Base-by-base conservation (phyloP, 1,140 invertebrate genomes). In the Magallana ariakensis region DNA sequence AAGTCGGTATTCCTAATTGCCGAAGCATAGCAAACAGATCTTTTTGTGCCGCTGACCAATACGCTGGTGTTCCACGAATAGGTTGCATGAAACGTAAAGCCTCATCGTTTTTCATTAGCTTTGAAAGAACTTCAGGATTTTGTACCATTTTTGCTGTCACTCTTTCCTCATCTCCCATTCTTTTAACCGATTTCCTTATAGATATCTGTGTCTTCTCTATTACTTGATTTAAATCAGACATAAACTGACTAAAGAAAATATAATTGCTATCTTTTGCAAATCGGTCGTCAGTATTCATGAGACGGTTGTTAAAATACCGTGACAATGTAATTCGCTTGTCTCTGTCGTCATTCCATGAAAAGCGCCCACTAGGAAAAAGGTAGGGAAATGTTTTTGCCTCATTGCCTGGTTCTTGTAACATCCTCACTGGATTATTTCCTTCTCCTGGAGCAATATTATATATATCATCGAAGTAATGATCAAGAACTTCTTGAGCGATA, bases 401-500 rank as follows among this genome's bases (percentile, higher is more conserved):
- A 58, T 70, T 80, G 3, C 83, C 83, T 62, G 57, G 54, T 82
- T 87, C 83, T 54, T 86, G 56, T 55, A 86, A 55, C 22, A 86
- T 33, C n/a, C 60, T 81, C 10, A 86, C 33, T 56, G 85, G 85
- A 58, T 82, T 86, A 6, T 82, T 86, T 13, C 57, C 57, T 83
- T 86, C 85, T 54, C 75, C 85, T 60, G 70, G 85, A 58, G 75
- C 75, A 11, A 90, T 19, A 85, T 62, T 87, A 54, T 85, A 90
- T 15, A 88, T 57, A 80, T 82, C 46, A 53, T 88, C 81, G 57
- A 87, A 87, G 13, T 85, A 55, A 16, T 80, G 26, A 70, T 87
- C 84, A 46, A 89, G 22, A 75, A 85, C n/a, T 83, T 89, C 89
- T 82, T 89, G 89, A 22, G 80, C 87, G 33, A 90, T 87, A 85